These are phyloP conservation scores for Xyrauchen texanus DNA, from an alignment of 2,113 vertebrate species.

Conservation along the genomic window DNA sequence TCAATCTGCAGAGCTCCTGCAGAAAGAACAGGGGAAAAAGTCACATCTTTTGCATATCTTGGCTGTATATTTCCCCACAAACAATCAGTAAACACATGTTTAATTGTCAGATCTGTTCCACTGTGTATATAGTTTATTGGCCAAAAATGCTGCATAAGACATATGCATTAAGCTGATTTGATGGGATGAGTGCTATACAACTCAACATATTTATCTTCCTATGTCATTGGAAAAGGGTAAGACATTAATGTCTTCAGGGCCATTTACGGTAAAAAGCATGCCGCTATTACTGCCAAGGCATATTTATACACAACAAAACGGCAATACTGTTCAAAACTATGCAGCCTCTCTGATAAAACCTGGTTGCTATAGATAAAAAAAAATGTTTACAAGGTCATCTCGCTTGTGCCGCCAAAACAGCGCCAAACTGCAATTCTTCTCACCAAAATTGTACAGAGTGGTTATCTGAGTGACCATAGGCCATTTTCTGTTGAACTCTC, in stretches of 20 bases:
- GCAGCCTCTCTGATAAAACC: neutral
- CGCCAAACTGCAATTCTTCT: too few species aligned
- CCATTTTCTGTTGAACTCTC: too few species aligned
- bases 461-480: too few species aligned
- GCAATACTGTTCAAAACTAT: neutral
- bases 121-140: conserved; percentile 44
- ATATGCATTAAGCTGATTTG: conserved; percentile 57
- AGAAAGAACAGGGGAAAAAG: conserved; percentile 38
- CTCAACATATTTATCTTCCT: conserved; percentile 54
- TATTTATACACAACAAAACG: conserved; percentile 30
- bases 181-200: conserved; percentile 48
- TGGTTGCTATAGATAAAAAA: neutral
- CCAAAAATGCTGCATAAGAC: conserved; percentile 26
- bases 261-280: conserved; percentile 28
- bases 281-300: conserved; percentile 41
- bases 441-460: too few species aligned
- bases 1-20: conserved; percentile 97
- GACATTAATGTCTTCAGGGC: conserved; percentile 34
- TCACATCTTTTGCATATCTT: conserved; percentile 5
- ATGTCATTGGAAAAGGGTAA: conserved; percentile 41
- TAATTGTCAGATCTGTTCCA: conserved; percentile 55
- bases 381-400: neutral
- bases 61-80: neutral
- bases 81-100: conserved; percentile 47
- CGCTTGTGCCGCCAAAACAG: too few species aligned